Evolutionary conservation across 2,888 invertebrate species (phyloP), one percentile per base, ranked within the genome.

Genomic region (Holacanthella duospinosa): DNA sequence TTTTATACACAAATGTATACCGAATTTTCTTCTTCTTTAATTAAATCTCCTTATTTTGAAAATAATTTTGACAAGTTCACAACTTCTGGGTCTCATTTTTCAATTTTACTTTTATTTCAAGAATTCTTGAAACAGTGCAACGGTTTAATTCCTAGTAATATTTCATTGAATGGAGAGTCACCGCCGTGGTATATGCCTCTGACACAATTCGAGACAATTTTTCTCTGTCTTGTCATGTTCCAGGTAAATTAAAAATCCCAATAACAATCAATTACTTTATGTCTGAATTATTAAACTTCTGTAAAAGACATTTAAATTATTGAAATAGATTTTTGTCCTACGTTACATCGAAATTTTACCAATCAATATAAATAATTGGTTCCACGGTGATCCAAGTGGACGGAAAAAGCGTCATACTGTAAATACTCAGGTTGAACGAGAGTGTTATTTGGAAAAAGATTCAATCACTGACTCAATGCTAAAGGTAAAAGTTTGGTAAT

Each of bases 341-440:
- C 59, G 69, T 0, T 69, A 62, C n/a, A 36, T 69, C 29, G 67
- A 69, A 61, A 62, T 69, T 36, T 29, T 69, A 1, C 69, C 69
- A 3, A 60, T 69, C 1, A 69, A 69, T 28, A 53, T 69, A 1
- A 69, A 69, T 59, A 67, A 69, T 27, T 63, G 63, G 2, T 69
- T 69, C 56, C 61, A 63, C 1, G 64, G 66, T 1, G 67, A 69
- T 27, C 66, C 69, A 2, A 54, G 62, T 1, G 69, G 69, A 1
- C 55, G 66, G 29, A 55, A 57, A 21, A 60, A 60, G 29, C 59
- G 67, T 3, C 43, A 26, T 53, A n/a, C n/a, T n/a, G n/a, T n/a
- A n/a, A n/a, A n/a, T n/a, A n/a, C n/a, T n/a, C n/a, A n/a, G n/a
- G n/a, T n/a, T n/a, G n/a, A n/a, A n/a, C n/a, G n/a, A n/a, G n/a